Evolutionary conservation across 2,888 invertebrate species (phyloP).

Genomic region (Thecocarcelia acutangulata): DNA sequence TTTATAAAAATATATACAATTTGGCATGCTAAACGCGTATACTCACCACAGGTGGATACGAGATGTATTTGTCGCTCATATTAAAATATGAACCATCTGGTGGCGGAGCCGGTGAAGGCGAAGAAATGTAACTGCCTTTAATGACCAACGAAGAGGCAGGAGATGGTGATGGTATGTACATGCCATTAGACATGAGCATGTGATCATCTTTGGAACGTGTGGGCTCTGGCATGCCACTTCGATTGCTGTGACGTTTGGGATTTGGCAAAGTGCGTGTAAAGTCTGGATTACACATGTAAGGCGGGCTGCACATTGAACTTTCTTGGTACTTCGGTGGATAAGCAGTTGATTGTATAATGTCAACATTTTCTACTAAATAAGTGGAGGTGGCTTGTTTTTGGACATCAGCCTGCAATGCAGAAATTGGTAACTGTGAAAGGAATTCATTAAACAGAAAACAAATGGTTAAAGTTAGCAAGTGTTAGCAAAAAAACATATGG

Average conservation of each 20-base stretch:
- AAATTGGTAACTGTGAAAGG: slow-evolving; percentile 76
- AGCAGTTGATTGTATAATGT: slow-evolving; percentile 79
- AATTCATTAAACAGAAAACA: slow-evolving; percentile 25
- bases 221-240: slow-evolving; percentile 75
- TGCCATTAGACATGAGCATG: slow-evolving; percentile 79
- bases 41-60: slow-evolving; percentile 80
- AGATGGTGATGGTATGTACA: slow-evolving; percentile 79
- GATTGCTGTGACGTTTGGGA: slow-evolving; percentile 77
- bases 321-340: slow-evolving; percentile 80
- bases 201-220: slow-evolving; percentile 79
- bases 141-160: slow-evolving; percentile 79
- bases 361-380: slow-evolving; percentile 79
- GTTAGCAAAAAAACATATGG: slow-evolving; percentile 28
- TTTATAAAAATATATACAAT: slow-evolving; percentile 54
- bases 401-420: slow-evolving; percentile 78
- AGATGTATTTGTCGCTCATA: slow-evolving; percentile 80
- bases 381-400: slow-evolving; percentile 80
- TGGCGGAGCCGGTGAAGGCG: slow-evolving; percentile 79
- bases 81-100: slow-evolving; percentile 80
- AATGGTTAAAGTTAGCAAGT: slow-evolving; percentile 30
- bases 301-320: slow-evolving; percentile 79
- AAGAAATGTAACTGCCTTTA: slow-evolving; percentile 80
- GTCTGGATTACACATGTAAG: slow-evolving; percentile 78
- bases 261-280: slow-evolving; percentile 80
- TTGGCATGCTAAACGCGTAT: slow-evolving; percentile 65